Evolutionary conservation across 2,888 invertebrate genomes (phyloP).

Genomic region (Cyrtodaria siliqua): DNA sequence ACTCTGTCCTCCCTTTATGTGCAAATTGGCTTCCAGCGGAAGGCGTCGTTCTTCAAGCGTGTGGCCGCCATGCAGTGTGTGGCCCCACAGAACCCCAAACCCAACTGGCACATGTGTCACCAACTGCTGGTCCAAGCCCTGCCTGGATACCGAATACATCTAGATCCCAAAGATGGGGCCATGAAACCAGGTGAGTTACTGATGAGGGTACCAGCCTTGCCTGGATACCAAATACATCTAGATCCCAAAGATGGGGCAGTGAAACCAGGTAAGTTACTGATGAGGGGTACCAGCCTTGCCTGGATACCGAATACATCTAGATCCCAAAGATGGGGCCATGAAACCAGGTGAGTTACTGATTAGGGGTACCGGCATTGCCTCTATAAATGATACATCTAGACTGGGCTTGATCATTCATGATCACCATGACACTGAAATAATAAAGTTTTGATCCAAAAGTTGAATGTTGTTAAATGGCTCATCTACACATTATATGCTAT

Average conservation of each 20-base stretch:
- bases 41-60: constrained; percentile 97
- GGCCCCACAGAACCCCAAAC: constrained; percentile 88
- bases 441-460: too few relatives aligned
- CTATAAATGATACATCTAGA: too few relatives aligned
- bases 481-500: too few relatives aligned
- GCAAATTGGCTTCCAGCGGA: constrained; percentile 95
- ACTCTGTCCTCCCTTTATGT: constrained; percentile 96
- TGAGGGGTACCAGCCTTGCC: constrained; percentile 96
- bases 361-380: too few relatives aligned
- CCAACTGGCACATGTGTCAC: constrained; percentile 97
- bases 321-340: constrained; percentile 88
- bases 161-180: constrained; percentile 90
- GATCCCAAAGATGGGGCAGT: too few relatives aligned
- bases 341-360: constrained; percentile 29
- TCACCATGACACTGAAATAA: too few relatives aligned
- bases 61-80: constrained; percentile 97
- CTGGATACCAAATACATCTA: too few relatives aligned
- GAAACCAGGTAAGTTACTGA: constrained; percentile 95
- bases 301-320: constrained; percentile 95
- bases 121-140: constrained; percentile 96
- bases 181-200: constrained; percentile 27
- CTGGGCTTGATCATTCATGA: too few relatives aligned
- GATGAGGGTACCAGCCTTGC: too few relatives aligned
- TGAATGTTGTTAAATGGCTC: too few relatives aligned
- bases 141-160: constrained; percentile 95